Evolutionary conservation across 1,140 invertebrate species (phyloP), one percentile per base, ranked within the genome.

Genomic region (Coenobita brevimanus): DNA sequence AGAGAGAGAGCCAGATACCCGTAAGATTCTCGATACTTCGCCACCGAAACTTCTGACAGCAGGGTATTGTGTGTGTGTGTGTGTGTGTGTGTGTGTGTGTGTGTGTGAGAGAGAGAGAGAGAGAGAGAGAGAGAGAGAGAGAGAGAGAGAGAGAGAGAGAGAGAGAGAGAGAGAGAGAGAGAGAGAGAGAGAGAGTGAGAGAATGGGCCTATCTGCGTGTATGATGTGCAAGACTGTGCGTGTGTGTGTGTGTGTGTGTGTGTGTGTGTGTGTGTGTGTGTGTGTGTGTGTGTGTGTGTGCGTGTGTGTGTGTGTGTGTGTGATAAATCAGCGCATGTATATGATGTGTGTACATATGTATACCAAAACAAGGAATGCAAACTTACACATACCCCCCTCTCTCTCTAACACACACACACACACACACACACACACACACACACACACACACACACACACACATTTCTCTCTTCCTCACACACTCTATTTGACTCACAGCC

Each of bases 181-280:
- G 36, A 43, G 21, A 57, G 21, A 33, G 27, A 43, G 21, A 10
- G 21, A 27, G 30, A 24, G 67, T 71, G 41, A 71, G 41, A 38
- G 41, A 30, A 27, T 54, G n/a, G n/a, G n/a, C n/a, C n/a, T n/a
- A n/a, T n/a, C n/a, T 50, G 46, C 17, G 46, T 50, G 46, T 50
- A 17, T 50, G 46, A 8, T 50, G 46, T 80, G 78, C 60, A 27
- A 57, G 57, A 57, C 27, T 60, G 57, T 80, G 78, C 41, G 78
- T 80, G 54, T 54, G 76, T 79, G 50, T 79, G 76, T 79, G 50
- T 57, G 50, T 79, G 50, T 46, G 76, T 57, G 76, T 54, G 50
- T 79, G 76, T 54, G 50, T 54, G 76, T 79, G 76, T 79, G 76
- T 57, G 76, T 54, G 76, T 79, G 76, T 79, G 76, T 54, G 76